Conservation (phyloP, 2,888 invertebrate species). For the Orthonevra nobilis region DNA sequence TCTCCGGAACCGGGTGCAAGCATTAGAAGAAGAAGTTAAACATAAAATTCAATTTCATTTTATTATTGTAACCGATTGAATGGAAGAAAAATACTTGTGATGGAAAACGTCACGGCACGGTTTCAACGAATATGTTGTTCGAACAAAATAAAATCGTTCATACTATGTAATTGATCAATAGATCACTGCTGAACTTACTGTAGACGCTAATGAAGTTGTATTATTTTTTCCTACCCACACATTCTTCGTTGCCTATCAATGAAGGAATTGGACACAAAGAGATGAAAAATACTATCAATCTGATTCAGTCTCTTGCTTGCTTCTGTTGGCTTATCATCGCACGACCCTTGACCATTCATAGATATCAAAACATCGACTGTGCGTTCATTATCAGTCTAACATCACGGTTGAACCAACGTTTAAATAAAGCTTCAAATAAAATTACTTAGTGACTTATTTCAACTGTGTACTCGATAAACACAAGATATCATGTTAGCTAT, state of each 20-base stretch:
- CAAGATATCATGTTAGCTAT: conserved; percentile 17
- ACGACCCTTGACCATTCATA: conserved; percentile 61
- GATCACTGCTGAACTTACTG: no score
- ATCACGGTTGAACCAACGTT: conserved; percentile 6
- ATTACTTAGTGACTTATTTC: neutral
- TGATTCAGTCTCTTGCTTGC: conserved; percentile 17
- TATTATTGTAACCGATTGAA: no score
- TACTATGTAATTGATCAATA: no score
- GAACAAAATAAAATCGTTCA: no score
- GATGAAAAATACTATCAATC: conserved; percentile 23
- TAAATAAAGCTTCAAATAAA: neutral
- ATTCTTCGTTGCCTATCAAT: neutral
- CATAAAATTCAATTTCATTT: no score
- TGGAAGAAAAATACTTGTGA: no score
- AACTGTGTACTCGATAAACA: neutral
- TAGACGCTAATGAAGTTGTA: no score
- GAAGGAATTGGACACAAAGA: conserved; percentile 6
- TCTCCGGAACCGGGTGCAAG: no score
- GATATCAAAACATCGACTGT: conserved; percentile 26
- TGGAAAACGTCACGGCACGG: no score
- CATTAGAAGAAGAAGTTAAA: no score
- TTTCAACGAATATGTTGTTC: no score
- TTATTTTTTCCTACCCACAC: conserved; percentile 5
- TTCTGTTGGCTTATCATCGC: conserved; percentile 43
- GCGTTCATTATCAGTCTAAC: conserved; percentile 59